Conservation (phyloP, 2,113 vertebrate species). For the Hiodon alosoides region DNA sequence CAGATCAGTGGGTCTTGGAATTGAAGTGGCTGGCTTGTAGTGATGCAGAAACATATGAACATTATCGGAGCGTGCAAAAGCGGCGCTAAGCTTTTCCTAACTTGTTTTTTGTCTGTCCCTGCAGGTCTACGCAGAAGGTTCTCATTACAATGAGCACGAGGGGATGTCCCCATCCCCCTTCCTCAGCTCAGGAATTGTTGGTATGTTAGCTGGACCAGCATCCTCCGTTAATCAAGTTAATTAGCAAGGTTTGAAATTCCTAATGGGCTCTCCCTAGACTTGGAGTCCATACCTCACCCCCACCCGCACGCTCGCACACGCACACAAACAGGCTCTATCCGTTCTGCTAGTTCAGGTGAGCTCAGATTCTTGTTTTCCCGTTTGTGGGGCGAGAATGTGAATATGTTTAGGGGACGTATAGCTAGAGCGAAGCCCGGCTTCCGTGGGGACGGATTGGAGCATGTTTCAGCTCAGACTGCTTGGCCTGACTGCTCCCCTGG, state of each 20-base stretch:
- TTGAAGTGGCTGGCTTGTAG: no score
- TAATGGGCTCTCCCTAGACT: neutral
- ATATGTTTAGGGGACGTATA: neutral
- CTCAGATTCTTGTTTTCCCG: no score
- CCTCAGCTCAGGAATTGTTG: constrained; percentile 76
- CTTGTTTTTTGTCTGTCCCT: neutral
- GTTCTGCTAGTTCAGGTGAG: no score
- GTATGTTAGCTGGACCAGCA: constrained; percentile 59
- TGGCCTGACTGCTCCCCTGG: neutral
- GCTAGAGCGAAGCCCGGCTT: neutral
- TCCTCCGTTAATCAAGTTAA: neutral
- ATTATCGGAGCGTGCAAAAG: neutral
- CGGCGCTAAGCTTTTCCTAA: neutral
- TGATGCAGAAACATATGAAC: no score
- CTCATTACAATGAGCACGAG: constrained; percentile 75
- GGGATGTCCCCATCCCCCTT: constrained; percentile 71
- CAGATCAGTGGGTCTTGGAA: no score
- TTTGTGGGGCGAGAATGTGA: no score
- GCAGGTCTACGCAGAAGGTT: constrained; percentile 75
- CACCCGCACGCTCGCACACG: no score
- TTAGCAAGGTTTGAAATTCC: neutral
- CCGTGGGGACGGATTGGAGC: neutral
- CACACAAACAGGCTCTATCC: no score
- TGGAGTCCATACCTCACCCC: neutral
- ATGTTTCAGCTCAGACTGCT: no score